These are phyloP conservation scores for Cirrhinus molitorella DNA, from an alignment of 2,797 vertebrate species.

Conservation along the genomic window DNA sequence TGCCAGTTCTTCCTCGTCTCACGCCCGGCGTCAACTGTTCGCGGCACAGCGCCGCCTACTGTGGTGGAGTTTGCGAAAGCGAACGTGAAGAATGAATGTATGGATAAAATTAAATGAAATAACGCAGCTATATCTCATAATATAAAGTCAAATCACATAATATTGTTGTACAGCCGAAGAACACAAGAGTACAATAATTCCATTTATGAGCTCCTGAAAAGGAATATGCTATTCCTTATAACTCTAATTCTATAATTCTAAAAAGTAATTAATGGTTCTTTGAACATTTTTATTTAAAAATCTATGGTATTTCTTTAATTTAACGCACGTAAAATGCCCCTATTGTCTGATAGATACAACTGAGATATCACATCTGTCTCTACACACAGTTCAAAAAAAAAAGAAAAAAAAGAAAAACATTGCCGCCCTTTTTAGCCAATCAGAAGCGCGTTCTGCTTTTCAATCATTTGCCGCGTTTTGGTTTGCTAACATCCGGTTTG, in stretches of 20 bases:
- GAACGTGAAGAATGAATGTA: not conserved
- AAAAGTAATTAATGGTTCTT: not conserved
- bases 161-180: not conserved
- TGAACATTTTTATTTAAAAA: not conserved
- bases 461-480: not conserved
- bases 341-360: not conserved
- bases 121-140: not conserved
- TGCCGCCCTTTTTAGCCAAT: not conserved
- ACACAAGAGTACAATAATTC: not conserved
- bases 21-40: not conserved
- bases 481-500: not conserved
- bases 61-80: not conserved
- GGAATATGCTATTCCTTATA: no score
- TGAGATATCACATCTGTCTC: not conserved
- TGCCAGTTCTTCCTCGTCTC: slow-evolving; percentile 29
- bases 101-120: not conserved
- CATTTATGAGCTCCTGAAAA: not conserved
- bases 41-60: slow-evolving; percentile 15
- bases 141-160: not conserved
- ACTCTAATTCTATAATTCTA: not conserved
- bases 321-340: not conserved
- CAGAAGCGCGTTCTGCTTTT: not conserved
- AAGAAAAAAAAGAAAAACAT: not conserved
- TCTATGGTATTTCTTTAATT: not conserved
- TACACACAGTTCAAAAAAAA: not conserved